Evolutionary conservation across 2,113 vertebrate species (phyloP).

Genomic region (Stercorarius parasiticus): DNA sequence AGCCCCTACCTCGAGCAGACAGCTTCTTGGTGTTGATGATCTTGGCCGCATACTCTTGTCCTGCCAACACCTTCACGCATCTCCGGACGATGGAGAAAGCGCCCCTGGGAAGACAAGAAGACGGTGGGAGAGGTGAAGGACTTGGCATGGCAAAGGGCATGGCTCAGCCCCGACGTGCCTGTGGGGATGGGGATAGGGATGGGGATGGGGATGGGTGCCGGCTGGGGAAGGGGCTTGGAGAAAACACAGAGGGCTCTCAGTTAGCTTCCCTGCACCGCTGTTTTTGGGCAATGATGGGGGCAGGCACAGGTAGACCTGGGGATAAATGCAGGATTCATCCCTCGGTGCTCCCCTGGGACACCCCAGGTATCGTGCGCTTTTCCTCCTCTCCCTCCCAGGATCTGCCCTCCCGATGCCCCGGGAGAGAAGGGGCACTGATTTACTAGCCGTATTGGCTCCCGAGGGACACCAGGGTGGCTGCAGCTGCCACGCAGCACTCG

Average conservation of each 20-base stretch:
- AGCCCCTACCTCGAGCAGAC: constrained; percentile 78
- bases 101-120: constrained; percentile 67
- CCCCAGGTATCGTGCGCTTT: rapidly evolving
- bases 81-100: constrained; percentile 84
- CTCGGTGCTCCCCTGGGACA: background rate
- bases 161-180: background rate
- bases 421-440: background rate
- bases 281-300: background rate
- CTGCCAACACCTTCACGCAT: constrained; percentile 83
- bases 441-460: rapidly evolving
- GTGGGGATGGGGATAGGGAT: background rate
- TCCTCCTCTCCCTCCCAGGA: background rate
- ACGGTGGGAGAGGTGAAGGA: background rate
- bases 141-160: rapidly evolving
- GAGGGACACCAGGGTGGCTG: background rate
- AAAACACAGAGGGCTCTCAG: background rate
- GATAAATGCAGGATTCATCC: background rate
- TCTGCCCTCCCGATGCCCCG: background rate
- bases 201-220: no score
- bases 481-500: rapidly evolving
- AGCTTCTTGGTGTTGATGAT: constrained; percentile 88
- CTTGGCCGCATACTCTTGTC: constrained; percentile 84
- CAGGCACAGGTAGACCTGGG: background rate
- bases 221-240: background rate
- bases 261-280: background rate